Evolutionary conservation across 2,797 vertebrate species (phyloP), one percentile per base, ranked within the genome.

Genomic region (Sebastes itinus): DNA sequence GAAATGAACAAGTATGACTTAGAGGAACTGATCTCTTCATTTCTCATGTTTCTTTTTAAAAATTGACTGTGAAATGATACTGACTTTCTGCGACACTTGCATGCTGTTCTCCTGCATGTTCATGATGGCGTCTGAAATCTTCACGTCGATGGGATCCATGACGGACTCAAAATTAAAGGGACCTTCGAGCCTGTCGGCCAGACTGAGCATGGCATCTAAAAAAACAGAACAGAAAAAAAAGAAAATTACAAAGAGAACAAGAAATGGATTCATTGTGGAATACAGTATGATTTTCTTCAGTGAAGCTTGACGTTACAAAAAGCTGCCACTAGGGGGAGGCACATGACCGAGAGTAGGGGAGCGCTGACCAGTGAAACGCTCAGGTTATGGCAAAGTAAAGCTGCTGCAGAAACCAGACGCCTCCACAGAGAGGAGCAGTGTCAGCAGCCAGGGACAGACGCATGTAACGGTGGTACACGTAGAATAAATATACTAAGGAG

Each of bases 61-160:
- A 76, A 49, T 7, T 0, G 2, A 14, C 4, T 33, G 4, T 16
- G 12, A 77, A 75, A 28, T 11, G 11, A 61, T 23, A 85, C 94
- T 58, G 7, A 99, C 98, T 94, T 99, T 99, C 86, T 99, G 97
- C 1, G 98, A 99, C 78, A 99, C 97, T 60, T 98, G 98, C 92
- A 99, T 96, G 86, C 98, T 99, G 93, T 99, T 99, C 87, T 99
- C 98, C 88, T 99, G 98, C 98, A 99, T 99, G 93, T 99, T 99
- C 98, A 99, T 99, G 88, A 99, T 99, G 0, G 98, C 98, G 0
- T 99, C 98, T 0, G 98, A 99, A 83, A 99, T 97, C 88, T 99
- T 99, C 78, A 99, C 98, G 0, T 99, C 98, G 3, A 99, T 99
- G 76, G 98, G 98, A 81, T 99, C 98, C 96, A 99, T 97, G 81